Evolutionary conservation across 2,113 vertebrate genomes (phyloP), one percentile per base, ranked within the genome.

Genomic region (Phylloscopus trochilus): DNA sequence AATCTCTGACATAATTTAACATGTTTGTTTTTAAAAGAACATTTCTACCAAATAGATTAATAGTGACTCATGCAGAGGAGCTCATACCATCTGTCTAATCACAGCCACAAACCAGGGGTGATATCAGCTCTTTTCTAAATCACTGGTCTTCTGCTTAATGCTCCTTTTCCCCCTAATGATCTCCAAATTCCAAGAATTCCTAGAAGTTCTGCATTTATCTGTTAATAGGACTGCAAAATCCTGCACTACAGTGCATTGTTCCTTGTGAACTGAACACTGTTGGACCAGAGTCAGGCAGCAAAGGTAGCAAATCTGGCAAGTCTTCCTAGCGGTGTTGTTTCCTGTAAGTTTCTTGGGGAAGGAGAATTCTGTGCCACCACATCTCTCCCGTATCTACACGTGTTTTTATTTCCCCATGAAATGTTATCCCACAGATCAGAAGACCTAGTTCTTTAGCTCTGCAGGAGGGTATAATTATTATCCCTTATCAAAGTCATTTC

Each of bases 191-290:
- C 27, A 39, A 62, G 31, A 77, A 79, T 62, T 60, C 24, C 17
- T n/a, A 24, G 16, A 81, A 63, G 9, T 26, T 75, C 64, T 83
- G 9, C 9, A 8, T 81, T 35, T 88, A 46, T 83, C 72, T 93
- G 3, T 62, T 43, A 56, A 39, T 4, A 62, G 26, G 23, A 11
- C 37, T 92, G 46, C 10, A 80, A 43, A 66, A 43, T 81, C 37
- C 46, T 70, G 3, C 28, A 10, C 20, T 35, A 5, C 3, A 15
- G 8, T 18, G 2, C 28, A 3, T 30, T 89, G 22, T 35, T 44
- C 33, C 11, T 35, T 52, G n/a, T 44, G 46, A 72, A 21, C n/a
- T 43, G 41, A 59, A 30, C 0, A 0, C 5, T 23, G 4, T 67
- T 67, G 35, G 30, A 41, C 21, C 30, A 39, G 10, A 64, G 11